Conservation (phyloP, 35 echinoderm and acorn worm species). For the Acanthaster planci region DNA sequence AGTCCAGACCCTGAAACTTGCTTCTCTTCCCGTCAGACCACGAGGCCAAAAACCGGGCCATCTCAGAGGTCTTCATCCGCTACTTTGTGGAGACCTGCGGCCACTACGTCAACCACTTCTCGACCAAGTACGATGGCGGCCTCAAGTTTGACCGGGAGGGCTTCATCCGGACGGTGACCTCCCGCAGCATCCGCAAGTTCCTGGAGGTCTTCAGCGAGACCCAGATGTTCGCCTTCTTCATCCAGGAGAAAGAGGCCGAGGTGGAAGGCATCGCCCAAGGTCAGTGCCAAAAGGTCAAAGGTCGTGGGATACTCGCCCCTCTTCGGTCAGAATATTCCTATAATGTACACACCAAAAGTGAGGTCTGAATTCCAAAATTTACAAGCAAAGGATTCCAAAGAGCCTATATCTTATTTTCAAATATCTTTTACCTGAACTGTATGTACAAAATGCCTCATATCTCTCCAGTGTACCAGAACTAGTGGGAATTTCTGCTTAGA, state of each 20-base stretch:
- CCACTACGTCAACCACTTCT: conserved; percentile 91
- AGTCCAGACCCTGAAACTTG: neutral
- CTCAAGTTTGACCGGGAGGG: conserved; percentile 82
- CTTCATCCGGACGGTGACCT: conserved; percentile 69
- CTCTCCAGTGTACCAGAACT: too few species aligned
- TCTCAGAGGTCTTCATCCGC: conserved; percentile 85
- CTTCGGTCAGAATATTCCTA: too few species aligned
- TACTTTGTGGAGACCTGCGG: conserved; percentile 92
- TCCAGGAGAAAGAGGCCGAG: conserved; percentile 93
- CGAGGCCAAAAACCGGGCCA: conserved; percentile 63
- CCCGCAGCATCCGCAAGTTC: conserved; percentile 78
- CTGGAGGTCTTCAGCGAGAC: conserved; percentile 94
- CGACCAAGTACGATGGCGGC: conserved; percentile 43
- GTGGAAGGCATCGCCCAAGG: conserved; percentile 80
- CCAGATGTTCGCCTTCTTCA: conserved; percentile 98
- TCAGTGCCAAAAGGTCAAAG: neutral
- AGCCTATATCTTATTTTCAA: too few species aligned
- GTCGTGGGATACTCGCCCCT: neutral
- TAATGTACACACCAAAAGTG: too few species aligned
- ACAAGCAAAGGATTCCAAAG: too few species aligned
- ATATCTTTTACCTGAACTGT: too few species aligned
- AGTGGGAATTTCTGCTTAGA: too few species aligned
- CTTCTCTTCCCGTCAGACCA: conserved; percentile 47
- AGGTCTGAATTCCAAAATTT: too few species aligned
- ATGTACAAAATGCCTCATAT: too few species aligned